Evolutionary conservation across 1,140 invertebrate species (phyloP), one percentile per base, ranked within the genome.

Genomic region (Neodiprion virginianus): DNA sequence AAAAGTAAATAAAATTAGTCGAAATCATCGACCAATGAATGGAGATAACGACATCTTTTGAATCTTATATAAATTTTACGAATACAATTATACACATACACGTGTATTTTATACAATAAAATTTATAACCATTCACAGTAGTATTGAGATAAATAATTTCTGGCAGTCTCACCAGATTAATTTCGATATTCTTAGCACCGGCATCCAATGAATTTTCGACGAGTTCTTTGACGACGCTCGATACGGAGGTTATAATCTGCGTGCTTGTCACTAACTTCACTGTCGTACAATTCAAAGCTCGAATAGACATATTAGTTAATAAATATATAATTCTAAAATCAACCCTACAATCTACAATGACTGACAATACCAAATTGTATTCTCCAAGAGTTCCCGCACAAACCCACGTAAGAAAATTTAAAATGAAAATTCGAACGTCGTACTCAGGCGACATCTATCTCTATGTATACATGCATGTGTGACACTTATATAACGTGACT

Each of bases 161-260:
- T 71, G 67, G 72, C 21, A 49, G 74, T 75, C 81, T 79, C 83
- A 90, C 90, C 72, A 91, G 79, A 76, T 85, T 88, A 70, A 91
- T 81, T 78, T 92, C 90, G 12, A 93, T 82, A 75, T 81, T 84
- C 53, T 88, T 88, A 4, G 91, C 89, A 70, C 82, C 83, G 50
- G 92, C 92, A 86, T 93, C 92, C 8, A 93, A 76, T 8, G 91
- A 80, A 87, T 93, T 93, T 86, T 93, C 92, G 14, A 93, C 76
- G 8, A 93, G 82, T 85, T 93, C 92, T 82, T 93, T 93, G 0
- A 92, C 88, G 17, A 89, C 91, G 74, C 80, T 91, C 69, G 86
- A 90, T 4, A 91, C 87, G 40, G 90, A 92, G 17, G 89, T 91
- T 75, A 93, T 91, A 40, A 93, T 88, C 84, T 93, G 92, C 8